Evolutionary conservation across 2,888 invertebrate species (phyloP).

Genomic region (Sesamia inferens): DNA sequence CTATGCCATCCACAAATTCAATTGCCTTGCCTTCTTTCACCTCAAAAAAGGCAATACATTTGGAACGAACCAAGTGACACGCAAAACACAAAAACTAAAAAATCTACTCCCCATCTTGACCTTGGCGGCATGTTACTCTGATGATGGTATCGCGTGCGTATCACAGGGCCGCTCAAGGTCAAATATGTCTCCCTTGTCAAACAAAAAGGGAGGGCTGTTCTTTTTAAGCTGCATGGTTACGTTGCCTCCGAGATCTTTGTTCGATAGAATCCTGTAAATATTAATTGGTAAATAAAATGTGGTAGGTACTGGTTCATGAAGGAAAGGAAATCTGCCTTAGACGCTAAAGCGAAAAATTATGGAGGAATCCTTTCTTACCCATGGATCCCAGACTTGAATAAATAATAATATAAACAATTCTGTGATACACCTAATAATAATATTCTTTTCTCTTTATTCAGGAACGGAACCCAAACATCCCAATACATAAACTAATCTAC

Average conservation of each 20-base stretch:
- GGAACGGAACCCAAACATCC: conserved; percentile 92
- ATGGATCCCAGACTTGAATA: no score
- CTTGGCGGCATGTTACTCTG: conserved; percentile 55
- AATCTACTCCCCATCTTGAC: conserved; percentile 56
- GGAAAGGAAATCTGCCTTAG: no score
- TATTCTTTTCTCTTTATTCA: conserved; percentile 75
- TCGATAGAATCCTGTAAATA: background rate
- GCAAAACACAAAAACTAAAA: conserved; percentile 45
- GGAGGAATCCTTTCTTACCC: no score
- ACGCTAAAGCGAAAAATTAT: no score
- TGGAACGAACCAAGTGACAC: conserved; percentile 29
- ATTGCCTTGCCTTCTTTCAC: background rate
- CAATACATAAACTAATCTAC: conserved; percentile 92
- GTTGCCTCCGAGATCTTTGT: conserved; percentile 2
- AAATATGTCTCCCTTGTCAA: conserved; percentile 26
- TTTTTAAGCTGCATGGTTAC: background rate
- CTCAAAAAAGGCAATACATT: conserved; percentile 27
- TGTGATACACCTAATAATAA: background rate
- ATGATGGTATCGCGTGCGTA: conserved; percentile 61
- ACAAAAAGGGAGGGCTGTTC: conserved; percentile 16
- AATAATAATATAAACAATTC: no score
- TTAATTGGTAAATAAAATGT: background rate
- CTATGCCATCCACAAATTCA: background rate
- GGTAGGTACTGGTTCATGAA: no score
- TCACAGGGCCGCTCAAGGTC: conserved; percentile 41